Percentiles rank a stretch among this genome's conserved stretches.
Evolutionary conservation across 2,888 invertebrate species (phyloP).

Genomic region (Priocnemis perturbator): DNA sequence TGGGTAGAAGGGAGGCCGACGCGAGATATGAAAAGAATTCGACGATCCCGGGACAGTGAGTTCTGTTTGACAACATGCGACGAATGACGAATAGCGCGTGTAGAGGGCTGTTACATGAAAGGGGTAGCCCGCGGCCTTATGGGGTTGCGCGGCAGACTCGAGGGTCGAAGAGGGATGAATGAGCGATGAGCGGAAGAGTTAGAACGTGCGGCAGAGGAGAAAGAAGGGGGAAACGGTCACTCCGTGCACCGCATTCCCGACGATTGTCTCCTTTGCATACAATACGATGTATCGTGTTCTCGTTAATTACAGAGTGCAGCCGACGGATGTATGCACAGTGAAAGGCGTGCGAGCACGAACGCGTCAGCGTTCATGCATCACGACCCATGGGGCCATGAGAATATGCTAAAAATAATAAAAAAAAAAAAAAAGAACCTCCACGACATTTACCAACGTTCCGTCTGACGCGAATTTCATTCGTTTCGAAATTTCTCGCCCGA

Average conservation of each 20-base stretch:
- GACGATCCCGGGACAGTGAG: conserved; percentile 11
- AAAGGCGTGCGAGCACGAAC: not conserved
- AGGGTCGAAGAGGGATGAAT: not conserved
- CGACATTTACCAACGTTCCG: no score
- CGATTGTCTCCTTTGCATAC: no score
- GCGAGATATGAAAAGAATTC: conserved; percentile 2
- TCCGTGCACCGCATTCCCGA: no score
- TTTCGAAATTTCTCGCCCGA: conserved; percentile 3
- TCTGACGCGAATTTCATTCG: no score
- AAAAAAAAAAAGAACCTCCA: no score
- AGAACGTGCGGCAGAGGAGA: not conserved
- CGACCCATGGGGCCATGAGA: no score
- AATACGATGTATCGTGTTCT: no score
- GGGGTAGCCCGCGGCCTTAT: not conserved
- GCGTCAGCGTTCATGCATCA: not conserved
- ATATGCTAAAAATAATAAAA: no score
- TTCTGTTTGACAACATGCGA: conserved; percentile 36
- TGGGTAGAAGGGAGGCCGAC: not conserved
- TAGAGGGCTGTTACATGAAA: not conserved
- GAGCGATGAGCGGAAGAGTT: no score
- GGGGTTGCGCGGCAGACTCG: not conserved
- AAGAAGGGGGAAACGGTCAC: not conserved
- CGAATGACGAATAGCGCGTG: conserved; percentile 17
- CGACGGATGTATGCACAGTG: not conserved
- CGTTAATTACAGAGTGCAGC: not conserved